Conservation (phyloP, 2,113 vertebrate genomes). For the Odontophorus gujanensis region DNA sequence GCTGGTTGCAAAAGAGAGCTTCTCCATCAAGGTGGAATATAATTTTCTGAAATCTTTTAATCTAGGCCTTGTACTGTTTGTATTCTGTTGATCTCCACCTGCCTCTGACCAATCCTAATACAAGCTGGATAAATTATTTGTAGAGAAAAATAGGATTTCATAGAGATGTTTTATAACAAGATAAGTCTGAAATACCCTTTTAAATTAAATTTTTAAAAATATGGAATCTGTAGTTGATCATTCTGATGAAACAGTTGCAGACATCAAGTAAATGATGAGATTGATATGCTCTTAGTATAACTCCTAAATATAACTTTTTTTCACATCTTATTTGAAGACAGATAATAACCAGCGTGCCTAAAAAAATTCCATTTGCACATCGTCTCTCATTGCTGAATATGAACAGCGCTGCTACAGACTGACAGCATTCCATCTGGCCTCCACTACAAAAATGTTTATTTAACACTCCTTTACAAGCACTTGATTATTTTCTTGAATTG, state of each 20-base stretch:
- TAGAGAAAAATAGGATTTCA: not conserved
- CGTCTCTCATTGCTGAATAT: not conserved
- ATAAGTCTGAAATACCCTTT: not conserved
- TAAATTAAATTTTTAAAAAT: not conserved
- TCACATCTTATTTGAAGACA: not conserved
- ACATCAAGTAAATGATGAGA: not conserved
- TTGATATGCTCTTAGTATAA: not conserved
- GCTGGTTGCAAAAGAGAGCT: not conserved
- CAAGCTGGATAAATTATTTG: not conserved
- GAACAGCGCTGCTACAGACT: not conserved
- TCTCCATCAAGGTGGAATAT: not conserved
- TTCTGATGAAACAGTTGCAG: not conserved
- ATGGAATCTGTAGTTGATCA: not conserved
- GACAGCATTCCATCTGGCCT: constrained; percentile 22
- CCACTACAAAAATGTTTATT: not conserved
- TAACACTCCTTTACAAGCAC: not conserved
- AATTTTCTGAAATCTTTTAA: not conserved
- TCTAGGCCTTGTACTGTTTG: not conserved
- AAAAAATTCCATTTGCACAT: not conserved
- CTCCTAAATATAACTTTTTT: not conserved
- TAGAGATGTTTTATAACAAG: not conserved
- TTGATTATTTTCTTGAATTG: constrained; percentile 3
- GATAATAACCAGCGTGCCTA: not conserved
- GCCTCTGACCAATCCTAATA: not conserved
- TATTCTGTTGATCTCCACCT: not conserved